A percentile compares a stretch with the other conserved stretches of the same genome.
These are phyloP conservation scores for Epinotia bilunana DNA, from an alignment of 2,888 invertebrate genomes.

Conservation along the genomic window DNA sequence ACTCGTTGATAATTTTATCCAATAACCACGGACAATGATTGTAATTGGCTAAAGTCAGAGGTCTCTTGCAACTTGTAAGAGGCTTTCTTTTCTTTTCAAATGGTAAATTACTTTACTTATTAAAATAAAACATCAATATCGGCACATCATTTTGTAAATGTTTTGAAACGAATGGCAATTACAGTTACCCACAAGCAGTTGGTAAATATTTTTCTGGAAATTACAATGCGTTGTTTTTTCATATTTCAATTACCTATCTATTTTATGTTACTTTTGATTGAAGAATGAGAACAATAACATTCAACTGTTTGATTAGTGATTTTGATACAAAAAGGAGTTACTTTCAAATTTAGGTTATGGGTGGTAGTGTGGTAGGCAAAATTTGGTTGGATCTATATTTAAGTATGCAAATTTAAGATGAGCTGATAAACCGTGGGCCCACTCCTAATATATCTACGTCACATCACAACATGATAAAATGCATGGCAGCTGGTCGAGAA, in stretches of 20 bases:
- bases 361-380: too few relatives aligned
- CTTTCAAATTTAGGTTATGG: background rate
- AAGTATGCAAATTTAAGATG: too few relatives aligned
- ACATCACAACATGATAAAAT: too few relatives aligned
- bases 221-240: background rate
- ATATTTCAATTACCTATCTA: background rate
- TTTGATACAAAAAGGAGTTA: background rate
- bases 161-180: conserved; percentile 33
- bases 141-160: conserved; percentile 31
- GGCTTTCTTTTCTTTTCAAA: conserved; percentile 47
- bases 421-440: too few relatives aligned
- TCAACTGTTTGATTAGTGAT: background rate
- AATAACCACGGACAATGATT: conserved; percentile 60
- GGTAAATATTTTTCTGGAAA: conserved; percentile 6
- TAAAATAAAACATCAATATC: conserved; percentile 40
- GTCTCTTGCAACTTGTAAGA: conserved; percentile 49
- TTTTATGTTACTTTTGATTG: background rate
- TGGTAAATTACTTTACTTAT: conserved; percentile 46
- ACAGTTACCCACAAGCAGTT: background rate
- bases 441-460: too few relatives aligned
- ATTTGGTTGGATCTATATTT: too few relatives aligned
- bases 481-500: too few relatives aligned
- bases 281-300: background rate
- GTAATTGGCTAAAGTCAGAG: conserved; percentile 69
- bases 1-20: conserved; percentile 55